Percentiles rank a stretch among this genome's conserved stretches.
These are phyloP conservation scores for Nomada fabriciana DNA, from an alignment of 2,888 invertebrate genomes.

Conservation along the genomic window DNA sequence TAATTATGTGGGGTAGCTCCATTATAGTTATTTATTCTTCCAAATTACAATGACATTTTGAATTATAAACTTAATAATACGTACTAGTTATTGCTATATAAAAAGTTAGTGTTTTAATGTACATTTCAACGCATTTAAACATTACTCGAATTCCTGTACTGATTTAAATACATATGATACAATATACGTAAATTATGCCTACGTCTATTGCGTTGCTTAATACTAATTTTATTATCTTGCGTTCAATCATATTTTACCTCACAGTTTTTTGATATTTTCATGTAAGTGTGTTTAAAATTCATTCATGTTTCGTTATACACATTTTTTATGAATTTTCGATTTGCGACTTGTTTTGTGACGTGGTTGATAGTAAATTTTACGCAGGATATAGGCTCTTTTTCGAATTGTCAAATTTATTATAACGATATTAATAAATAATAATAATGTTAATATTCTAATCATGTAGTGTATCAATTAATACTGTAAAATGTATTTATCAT, in stretches of 20 bases:
- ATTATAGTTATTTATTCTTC: constrained; percentile 4
- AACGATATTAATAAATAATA: too few relatives aligned
- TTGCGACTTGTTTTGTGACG: background rate
- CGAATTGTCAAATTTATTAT: background rate
- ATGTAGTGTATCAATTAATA: too few relatives aligned
- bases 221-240: background rate
- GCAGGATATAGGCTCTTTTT: background rate
- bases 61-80: background rate
- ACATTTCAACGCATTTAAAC: constrained; percentile 1
- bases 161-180: too few relatives aligned
- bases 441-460: too few relatives aligned
- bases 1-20: too few relatives aligned
- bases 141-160: too few relatives aligned
- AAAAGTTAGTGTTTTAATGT: constrained; percentile 10
- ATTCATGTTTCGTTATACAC: background rate
- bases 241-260: constrained; percentile 6
- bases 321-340: background rate
- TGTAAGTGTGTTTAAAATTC: background rate
- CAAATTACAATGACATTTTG: constrained; percentile 5
- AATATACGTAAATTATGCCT: too few relatives aligned
- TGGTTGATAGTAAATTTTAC: constrained; percentile 1
- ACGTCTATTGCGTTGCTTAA: background rate
- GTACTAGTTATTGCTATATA: constrained; percentile 8
- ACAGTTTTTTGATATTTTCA: background rate
- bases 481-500: too few relatives aligned